These are phyloP conservation scores for Melanostigma gelatinosum DNA, from an alignment of 2,113 vertebrate species.

Conservation along the genomic window DNA sequence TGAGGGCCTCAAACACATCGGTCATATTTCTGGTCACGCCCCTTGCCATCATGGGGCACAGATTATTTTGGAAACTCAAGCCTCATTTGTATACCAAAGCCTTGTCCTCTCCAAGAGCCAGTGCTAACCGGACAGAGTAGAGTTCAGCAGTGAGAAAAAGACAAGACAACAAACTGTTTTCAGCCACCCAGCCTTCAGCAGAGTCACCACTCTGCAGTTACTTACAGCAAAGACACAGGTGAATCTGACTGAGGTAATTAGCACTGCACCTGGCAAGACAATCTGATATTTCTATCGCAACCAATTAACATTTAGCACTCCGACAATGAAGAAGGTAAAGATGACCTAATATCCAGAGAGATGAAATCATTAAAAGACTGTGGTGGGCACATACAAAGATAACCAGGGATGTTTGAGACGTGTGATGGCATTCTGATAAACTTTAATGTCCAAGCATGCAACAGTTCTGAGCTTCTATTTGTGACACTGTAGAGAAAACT, in stretches of 20 bases:
- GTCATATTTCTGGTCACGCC: slow-evolving; percentile 57
- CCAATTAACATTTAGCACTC: background rate
- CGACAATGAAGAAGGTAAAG: background rate
- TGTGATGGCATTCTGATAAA: background rate
- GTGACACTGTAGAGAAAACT: background rate
- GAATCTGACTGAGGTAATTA: background rate
- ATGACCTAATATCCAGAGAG: background rate
- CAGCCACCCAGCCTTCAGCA: background rate
- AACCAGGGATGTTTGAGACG: background rate
- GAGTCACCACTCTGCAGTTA: background rate
- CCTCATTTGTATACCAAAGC: background rate
- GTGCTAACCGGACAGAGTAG: background rate
- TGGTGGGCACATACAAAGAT: background rate
- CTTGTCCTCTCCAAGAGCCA: background rate
- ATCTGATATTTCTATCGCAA: background rate
- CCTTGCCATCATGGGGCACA: slow-evolving; percentile 22
- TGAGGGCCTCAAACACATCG: slow-evolving; percentile 35
- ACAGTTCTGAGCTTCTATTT: background rate
- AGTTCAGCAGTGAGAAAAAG: background rate
- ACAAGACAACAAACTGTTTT: background rate
- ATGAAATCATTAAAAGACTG: background rate
- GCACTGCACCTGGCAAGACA: background rate
- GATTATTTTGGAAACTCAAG: slow-evolving; percentile 34
- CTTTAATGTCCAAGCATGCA: background rate
- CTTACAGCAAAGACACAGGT: background rate